phyloP scores from a whole-genome alignment of 2,888 invertebrate species.

The Hanleya hanleyi region DNA sequence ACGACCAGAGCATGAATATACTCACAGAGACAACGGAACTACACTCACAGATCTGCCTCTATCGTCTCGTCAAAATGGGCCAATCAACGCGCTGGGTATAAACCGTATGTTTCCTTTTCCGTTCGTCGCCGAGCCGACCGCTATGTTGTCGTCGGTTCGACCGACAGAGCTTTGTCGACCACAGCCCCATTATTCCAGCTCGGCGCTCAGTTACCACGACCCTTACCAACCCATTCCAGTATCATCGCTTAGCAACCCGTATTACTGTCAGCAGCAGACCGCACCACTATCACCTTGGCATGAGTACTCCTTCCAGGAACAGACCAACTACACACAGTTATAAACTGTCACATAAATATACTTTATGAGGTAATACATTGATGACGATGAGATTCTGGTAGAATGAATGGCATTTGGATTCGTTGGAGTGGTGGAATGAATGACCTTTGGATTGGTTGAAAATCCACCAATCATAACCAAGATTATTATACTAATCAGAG shows the following conservation, averaged over 20 bases:
- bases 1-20: neutral
- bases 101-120: slow-evolving; percentile 54
- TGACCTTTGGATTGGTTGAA: too few relatives aligned
- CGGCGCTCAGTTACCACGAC: slow-evolving; percentile 40
- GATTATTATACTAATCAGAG: too few relatives aligned
- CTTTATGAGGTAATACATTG: too few relatives aligned
- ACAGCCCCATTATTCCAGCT: slow-evolving; percentile 42
- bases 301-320: neutral
- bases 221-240: slow-evolving; percentile 54
- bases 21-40: neutral
- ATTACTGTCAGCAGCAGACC: slow-evolving; percentile 34
- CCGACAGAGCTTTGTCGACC: slow-evolving; percentile 46
- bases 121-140: slow-evolving; percentile 52
- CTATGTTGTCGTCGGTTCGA: slow-evolving; percentile 53
- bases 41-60: neutral
- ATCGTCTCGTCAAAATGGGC: neutral
- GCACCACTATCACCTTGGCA: neutral
- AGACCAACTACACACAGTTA: neutral
- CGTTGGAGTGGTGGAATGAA: too few relatives aligned
- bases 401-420: too few relatives aligned
- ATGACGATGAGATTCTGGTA: too few relatives aligned
- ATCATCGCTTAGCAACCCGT: slow-evolving; percentile 57
- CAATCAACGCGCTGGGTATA: neutral
- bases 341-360: too few relatives aligned
- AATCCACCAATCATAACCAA: too few relatives aligned